phyloP scores from a whole-genome alignment of 2,797 vertebrate genomes.

The Hydrolagus colliei region DNA sequence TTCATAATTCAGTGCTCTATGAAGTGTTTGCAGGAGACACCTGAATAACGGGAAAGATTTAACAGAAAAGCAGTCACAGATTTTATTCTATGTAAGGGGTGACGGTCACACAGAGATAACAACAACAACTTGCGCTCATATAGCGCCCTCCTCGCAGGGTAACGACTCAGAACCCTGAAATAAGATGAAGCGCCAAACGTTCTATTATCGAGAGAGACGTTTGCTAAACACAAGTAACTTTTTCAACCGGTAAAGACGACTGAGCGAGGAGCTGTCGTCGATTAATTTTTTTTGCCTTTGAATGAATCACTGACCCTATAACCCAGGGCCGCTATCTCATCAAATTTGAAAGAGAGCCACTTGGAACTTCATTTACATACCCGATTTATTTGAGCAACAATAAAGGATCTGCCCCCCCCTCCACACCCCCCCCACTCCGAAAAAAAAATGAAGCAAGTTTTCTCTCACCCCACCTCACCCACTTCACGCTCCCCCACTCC shows the following conservation, averaged over 20 bases:
- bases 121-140: too few relatives aligned
- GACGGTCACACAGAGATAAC: neutral
- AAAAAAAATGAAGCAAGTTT: too few relatives aligned
- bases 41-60: neutral
- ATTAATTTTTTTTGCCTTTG: slow-evolving; percentile 49
- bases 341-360: slow-evolving; percentile 44
- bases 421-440: neutral
- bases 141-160: too few relatives aligned
- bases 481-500: neutral
- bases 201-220: too few relatives aligned
- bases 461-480: neutral
- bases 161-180: too few relatives aligned
- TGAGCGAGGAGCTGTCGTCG: slow-evolving; percentile 50
- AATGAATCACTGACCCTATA: slow-evolving; percentile 47
- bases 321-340: slow-evolving; percentile 45
- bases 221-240: slow-evolving; percentile 47
- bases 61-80: neutral
- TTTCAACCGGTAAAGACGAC: slow-evolving; percentile 48
- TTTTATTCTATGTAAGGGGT: neutral
- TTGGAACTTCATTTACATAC: slow-evolving; percentile 41
- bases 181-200: neutral
- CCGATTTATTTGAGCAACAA: slow-evolving; percentile 43
- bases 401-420: slow-evolving; percentile 32
- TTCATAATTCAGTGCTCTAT: slow-evolving; percentile 23
- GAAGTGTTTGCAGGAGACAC: neutral